These are phyloP conservation scores for Monochamus saltuarius DNA, from an alignment of 1,140 invertebrate species.

Conservation along the genomic window DNA sequence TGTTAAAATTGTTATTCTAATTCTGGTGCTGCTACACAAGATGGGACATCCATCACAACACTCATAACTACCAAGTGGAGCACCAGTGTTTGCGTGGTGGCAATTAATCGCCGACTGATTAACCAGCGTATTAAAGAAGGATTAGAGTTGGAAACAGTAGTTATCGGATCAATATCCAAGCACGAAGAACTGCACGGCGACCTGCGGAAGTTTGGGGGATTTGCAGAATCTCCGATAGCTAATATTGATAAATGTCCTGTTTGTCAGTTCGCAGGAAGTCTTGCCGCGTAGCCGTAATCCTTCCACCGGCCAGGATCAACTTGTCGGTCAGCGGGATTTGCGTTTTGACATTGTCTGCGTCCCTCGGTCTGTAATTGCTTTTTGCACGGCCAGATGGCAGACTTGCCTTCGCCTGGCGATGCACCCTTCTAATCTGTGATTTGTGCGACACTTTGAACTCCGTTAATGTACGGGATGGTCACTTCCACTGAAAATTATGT, in stretches of 20 bases:
- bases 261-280: conserved; percentile 31
- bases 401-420: too few species aligned
- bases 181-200: conserved; percentile 14
- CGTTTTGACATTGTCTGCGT: conserved; percentile 33
- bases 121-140: too few species aligned
- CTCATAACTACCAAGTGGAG: too few species aligned
- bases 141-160: conserved; percentile 4
- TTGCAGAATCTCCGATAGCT: conserved; percentile 33
- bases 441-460: too few species aligned
- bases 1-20: too few species aligned
- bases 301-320: conserved; percentile 29
- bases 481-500: too few species aligned
- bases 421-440: too few species aligned
- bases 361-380: conserved; percentile 35
- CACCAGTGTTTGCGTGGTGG: too few species aligned
- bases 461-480: too few species aligned
- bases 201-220: conserved; percentile 15
- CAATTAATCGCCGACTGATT: too few species aligned
- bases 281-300: conserved; percentile 30
- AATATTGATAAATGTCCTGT: conserved; percentile 39
- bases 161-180: conserved; percentile 20
- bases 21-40: too few species aligned
- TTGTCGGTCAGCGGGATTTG: conserved; percentile 37
- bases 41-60: too few species aligned
- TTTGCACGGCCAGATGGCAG: conserved; percentile 21